A percentile compares a stretch with the other conserved stretches of the same genome.
Evolutionary conservation across 2,888 invertebrate genomes (phyloP).

Genomic region (Drosophila kokeensis): DNA sequence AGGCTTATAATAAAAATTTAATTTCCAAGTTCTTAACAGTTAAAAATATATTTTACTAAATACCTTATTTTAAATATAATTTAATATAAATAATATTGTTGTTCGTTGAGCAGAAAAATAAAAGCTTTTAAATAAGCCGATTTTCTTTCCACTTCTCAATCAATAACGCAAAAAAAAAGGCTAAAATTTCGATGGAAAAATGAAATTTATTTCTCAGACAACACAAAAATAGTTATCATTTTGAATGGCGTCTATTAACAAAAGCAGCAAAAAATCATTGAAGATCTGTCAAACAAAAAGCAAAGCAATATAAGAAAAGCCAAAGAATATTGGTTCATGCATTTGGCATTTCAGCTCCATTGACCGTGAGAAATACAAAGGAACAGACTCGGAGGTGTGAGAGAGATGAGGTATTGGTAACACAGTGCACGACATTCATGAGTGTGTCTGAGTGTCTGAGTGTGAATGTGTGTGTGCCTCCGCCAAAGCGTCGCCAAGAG

Average conservation of each 20-base stretch:
- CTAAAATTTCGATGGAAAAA: neutral
- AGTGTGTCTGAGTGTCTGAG: constrained; percentile 18
- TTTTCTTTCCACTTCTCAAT: neutral
- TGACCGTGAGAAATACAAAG: constrained; percentile 49
- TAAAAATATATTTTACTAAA: neutral
- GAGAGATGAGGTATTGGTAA: constrained; percentile 25
- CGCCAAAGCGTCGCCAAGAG: constrained; percentile 57
- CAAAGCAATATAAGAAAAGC: constrained; percentile 11
- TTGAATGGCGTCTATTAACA: neutral
- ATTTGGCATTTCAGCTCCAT: constrained; percentile 64
- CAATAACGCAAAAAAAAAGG: neutral
- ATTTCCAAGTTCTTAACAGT: neutral
- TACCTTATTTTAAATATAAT: neutral
- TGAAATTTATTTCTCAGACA: constrained; percentile 12
- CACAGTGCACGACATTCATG: constrained; percentile 67
- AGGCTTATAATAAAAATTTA: neutral
- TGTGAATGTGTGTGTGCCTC: constrained; percentile 17
- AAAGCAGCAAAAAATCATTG: constrained; percentile 42
- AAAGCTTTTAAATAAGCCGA: neutral
- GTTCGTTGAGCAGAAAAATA: neutral
- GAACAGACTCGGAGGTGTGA: constrained; percentile 26
- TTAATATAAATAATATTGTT: neutral
- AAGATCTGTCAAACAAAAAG: constrained; percentile 34
- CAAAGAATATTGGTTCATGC: constrained; percentile 62
- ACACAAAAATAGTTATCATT: constrained; percentile 3